Base-by-base conservation (phyloP, 2,888 invertebrate genomes). In the Marronus borbonicus region DNA sequence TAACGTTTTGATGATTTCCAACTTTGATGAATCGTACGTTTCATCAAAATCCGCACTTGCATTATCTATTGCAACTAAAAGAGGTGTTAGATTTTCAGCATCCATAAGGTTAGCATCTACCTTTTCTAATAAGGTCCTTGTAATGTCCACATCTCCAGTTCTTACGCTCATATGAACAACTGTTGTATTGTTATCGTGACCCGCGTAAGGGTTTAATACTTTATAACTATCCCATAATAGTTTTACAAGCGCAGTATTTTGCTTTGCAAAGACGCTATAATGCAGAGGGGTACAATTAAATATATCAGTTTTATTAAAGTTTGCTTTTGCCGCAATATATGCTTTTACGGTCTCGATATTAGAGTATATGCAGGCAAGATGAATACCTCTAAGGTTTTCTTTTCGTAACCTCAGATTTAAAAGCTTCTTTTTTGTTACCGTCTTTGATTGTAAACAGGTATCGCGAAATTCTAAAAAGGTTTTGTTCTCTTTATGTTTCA, bases 361-460 rank as follows among this genome's bases (percentile, higher is more conserved):
- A 55, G 55, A 55, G n/a, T 55, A 55, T 20, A 55, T 55, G n/a
- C 55, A 55, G 20, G 55, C 55, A 8, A 55, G 20, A 55, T 55
- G 55, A 5, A 55, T 20, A 55, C 17, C 8, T 55, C 8, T 55
- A 7, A 17, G n/a, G 3, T 44, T 44, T 44, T 44, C 44, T 10
- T 44, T 12, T 1, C 12, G 44, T 10, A 44, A 12, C 44, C 1
- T 5, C n/a, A 52, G 5, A 52, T 52, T 5, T 52, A 52, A 44
- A 44, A 44, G 12, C 8, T 8, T n/a, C n/a, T 17, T n/a, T 10
- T 5, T 52, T 17, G n/a, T 44, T 44, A 44, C n/a, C 52, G 14
- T n/a, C n/a, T n/a, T 10, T 7, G 52, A 52, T 52, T 52, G n/a
- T 17, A 52, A 52, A 17, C 52, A 52, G 5, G 7, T 17, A 52